Conservation (phyloP, 2,797 vertebrate species). For the Lepilemur septentrionalis region DNA sequence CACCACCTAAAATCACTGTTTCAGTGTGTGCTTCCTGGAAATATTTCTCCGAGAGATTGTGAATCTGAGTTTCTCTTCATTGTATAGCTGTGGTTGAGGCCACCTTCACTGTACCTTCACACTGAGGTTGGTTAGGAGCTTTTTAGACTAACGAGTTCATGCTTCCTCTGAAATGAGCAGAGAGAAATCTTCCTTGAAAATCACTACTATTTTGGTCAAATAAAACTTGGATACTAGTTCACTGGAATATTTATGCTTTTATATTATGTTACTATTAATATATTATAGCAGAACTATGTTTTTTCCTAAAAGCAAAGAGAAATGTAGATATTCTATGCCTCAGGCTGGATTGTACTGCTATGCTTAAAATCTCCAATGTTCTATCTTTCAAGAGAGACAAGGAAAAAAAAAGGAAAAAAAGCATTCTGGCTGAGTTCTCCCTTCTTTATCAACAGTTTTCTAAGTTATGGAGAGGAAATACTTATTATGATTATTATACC, state of each 20-base stretch:
- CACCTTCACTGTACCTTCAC: neutral
- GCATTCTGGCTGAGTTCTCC: neutral
- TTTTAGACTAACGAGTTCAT: neutral
- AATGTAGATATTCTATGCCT: slow-evolving; percentile 5
- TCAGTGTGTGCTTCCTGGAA: neutral
- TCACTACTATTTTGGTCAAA: neutral
- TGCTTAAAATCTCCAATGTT: neutral
- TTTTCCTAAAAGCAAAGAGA: neutral
- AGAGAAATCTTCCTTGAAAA: neutral
- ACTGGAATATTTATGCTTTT: neutral
- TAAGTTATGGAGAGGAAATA: neutral
- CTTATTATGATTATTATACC: neutral
- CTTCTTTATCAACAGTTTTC: neutral
- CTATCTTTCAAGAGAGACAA: neutral
- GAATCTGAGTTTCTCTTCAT: neutral
- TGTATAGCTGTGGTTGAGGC: neutral
- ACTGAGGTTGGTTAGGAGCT: neutral
- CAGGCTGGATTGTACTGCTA: neutral
- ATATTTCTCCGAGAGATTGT: too few species aligned
- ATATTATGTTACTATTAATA: slow-evolving; percentile 37
- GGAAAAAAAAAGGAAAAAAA: neutral
- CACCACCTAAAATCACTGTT: neutral
- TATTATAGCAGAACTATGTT: neutral
- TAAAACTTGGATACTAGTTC: neutral
- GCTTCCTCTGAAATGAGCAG: neutral